A percentile compares a stretch with the other conserved stretches of the same genome.
Evolutionary conservation across 2,113 vertebrate species (phyloP).

Genomic region (Conger conger): DNA sequence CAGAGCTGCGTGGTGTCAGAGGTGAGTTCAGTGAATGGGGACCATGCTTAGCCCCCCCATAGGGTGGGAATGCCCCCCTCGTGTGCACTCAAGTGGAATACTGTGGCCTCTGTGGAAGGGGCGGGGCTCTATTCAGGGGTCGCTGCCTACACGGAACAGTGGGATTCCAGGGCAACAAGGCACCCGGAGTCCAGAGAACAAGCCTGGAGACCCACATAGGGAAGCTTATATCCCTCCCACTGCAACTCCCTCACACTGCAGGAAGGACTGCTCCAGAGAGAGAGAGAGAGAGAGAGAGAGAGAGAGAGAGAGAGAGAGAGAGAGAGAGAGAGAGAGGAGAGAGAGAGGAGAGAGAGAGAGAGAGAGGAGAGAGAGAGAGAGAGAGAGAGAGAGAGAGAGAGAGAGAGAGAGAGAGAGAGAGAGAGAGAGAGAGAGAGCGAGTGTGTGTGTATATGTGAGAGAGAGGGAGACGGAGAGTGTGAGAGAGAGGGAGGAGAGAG

Average conservation of each 20-base stretch:
- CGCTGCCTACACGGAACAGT: conserved; percentile 49
- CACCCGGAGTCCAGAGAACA: conserved; percentile 17
- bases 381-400: neutral
- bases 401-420: conserved; percentile 19
- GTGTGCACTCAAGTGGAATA: conserved; percentile 56
- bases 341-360: conserved; percentile 27
- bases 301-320: conserved; percentile 24
- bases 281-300: neutral
- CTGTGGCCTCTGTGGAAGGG: conserved; percentile 45
- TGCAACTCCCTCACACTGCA: conserved; percentile 13
- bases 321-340: conserved; percentile 12
- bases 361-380: neutral
- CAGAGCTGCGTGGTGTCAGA: conserved; percentile 58
- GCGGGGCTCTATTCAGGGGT: conserved; percentile 64
- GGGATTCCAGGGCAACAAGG: conserved; percentile 63
- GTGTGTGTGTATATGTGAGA: no score
- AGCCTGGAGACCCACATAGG: neutral
- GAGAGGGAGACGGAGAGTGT: conserved; percentile 30
- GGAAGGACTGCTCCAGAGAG: neutral
- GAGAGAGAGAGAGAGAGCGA: conserved; percentile 18
- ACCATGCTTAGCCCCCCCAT: conserved; percentile 23
- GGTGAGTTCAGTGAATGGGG: conserved; percentile 63
- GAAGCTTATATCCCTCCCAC: neutral
- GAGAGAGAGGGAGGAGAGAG: neutral
- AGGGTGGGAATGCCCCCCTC: conserved; percentile 42